Base-by-base conservation (phyloP, 2,797 vertebrate species). In the Buceros bicornis region DNA sequence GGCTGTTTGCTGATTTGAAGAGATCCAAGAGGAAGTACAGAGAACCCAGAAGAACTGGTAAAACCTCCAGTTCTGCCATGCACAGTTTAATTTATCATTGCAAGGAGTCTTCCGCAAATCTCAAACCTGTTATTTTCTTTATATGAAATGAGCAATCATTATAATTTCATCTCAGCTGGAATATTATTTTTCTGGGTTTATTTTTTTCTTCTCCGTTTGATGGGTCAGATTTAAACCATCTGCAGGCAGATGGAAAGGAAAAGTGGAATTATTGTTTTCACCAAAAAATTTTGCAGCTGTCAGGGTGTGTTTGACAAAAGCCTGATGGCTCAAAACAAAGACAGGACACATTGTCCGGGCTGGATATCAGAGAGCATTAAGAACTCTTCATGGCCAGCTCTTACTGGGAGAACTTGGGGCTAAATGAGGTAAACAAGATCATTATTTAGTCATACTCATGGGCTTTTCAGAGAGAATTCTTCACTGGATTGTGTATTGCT, bases 211-310 rank as follows among this genome's bases (percentile, higher is more conserved):
- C 19, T 79, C 31, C 45, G 80, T 95, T 96, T 69, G 85, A 96
- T 90, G 96, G 96, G 96, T 97, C 96, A 98, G 96, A 98, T 98
- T 98, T 98, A 98, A 98, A 97, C 97, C 98, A 98, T 98, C 98
- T 98, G 98, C 96, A 97, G 84, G 89, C 97, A 98, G 97, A 98
- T 97, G 97, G 98, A 96, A 97, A 96, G 82, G 91, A 96, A 97
- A 97, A 98, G 92, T 96, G 79, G 96, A 98, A 98, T 97, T 93
- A 97, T 92, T 97, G 91, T 96, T 96, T 98, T 98, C 97, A 97
- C 97, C 84, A 86, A 98, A 98, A 98, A 96, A 78, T 95, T 96
- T 95, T 97, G 98, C 98, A 98, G 98, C 98, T 98, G 98, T 98
- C 95, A 78, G 98, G 97, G 96, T 98, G 95, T 97, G 96, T 98